Base-by-base conservation (phyloP, 2,888 invertebrate species). In the Lacanobia wlatinum region DNA sequence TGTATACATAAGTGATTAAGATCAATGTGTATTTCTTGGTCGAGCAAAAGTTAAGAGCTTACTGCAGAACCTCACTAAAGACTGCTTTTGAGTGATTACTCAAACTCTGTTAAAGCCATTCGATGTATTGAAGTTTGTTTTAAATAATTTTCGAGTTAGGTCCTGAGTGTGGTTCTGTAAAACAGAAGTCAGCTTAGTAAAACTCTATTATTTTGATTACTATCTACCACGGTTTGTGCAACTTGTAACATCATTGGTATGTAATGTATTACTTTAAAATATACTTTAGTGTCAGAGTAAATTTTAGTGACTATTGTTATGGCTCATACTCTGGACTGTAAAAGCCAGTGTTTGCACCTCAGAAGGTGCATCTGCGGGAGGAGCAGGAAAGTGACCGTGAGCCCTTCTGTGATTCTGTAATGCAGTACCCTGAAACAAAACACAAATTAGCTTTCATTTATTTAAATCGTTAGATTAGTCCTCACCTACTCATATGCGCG, bases 391-490 rank as follows among this genome's bases (percentile, higher is more conserved):
- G 88, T 97, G 97, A 0, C 97, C 97, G 65, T 97, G 97, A 18
- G 97, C 95, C 46, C 97, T 94, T 38, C 97, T 95, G 87, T 97
- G 97, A 38, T 97, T 96, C 84, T 97, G 97, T 52, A 97, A 89
- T 28, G 96, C 96, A 12, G 96, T 96, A 1, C 97, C 96, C 94
- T 96, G 89, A 8, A 90, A 90, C 4, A 53, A n/a, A 58, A 21
- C 59, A 59, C 5, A 0, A 16, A 48, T 6, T 48, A 40, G 7
- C 12, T 62, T 2, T 9, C 28, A 48, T 53, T 1, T 3, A 18
- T 40, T 14, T 18, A 0, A 12, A 23, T 59, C 4, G 48, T 12
- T 21, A 1, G 1, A 48, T 56, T 38, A n/a, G 10, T 9, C n/a
- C n/a, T n/a, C n/a, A n/a, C n/a, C n/a, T 28, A 38, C 9, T 8